A percentile compares a stretch with the other conserved stretches of the same genome.
Evolutionary conservation across 2,888 invertebrate genomes (phyloP).

Genomic region (Augiades crinisus): DNA sequence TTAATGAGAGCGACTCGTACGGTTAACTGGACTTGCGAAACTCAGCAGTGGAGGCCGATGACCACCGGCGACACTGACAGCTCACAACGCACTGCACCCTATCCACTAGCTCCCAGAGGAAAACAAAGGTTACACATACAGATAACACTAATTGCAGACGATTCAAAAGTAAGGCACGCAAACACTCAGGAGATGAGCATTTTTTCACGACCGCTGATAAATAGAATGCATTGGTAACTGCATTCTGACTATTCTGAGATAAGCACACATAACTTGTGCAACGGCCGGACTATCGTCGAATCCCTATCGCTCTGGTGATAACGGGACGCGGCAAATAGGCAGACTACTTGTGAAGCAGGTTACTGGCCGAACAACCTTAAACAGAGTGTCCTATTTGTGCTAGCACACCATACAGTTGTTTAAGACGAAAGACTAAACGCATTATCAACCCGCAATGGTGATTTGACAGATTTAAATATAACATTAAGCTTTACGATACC

Average conservation of each 20-base stretch:
- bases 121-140: neutral
- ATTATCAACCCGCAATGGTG: neutral
- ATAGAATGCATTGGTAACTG: constrained; percentile 57
- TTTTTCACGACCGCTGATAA: constrained; percentile 52
- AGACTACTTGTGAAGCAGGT: constrained; percentile 50
- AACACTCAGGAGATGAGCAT: constrained; percentile 27
- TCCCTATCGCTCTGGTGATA: constrained; percentile 62
- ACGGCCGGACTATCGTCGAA: constrained; percentile 54
- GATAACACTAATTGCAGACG: constrained; percentile 40
- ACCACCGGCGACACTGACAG: constrained; percentile 57
- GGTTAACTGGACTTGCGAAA: constrained; percentile 79
- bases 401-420: neutral
- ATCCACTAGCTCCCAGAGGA: constrained; percentile 42
- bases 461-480: neutral
- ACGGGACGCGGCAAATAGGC: constrained; percentile 57
- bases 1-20: constrained; percentile 72
- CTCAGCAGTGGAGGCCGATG: constrained; percentile 75
- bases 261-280: constrained; percentile 57
- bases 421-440: too few species aligned
- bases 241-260: constrained; percentile 67
- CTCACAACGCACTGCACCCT: constrained; percentile 42
- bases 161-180: constrained; percentile 29
- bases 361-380: constrained; percentile 51
- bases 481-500: neutral
- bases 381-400: constrained; percentile 50